A percentile compares a stretch with the other conserved stretches of the same genome.
Conservation (phyloP, 2,888 invertebrate genomes). For the Platynereis dumerilii region DNA sequence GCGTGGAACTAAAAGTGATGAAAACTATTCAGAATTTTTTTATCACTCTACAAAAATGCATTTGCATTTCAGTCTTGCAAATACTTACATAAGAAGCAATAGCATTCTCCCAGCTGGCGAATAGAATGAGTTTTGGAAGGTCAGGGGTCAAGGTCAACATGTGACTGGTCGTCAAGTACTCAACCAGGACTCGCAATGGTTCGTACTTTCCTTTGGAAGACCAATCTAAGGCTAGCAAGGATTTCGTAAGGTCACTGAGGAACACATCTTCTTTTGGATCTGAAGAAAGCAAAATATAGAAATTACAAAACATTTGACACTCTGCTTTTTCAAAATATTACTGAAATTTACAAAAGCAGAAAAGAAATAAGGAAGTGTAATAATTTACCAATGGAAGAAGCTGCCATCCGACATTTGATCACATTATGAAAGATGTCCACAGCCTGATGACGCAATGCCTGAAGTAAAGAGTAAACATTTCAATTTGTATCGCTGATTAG, state of each 20-base stretch:
- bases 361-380: too few relatives aligned
- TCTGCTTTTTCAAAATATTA: too few relatives aligned
- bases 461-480: conserved; percentile 26
- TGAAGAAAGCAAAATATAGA: too few relatives aligned
- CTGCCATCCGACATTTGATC: background rate
- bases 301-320: too few relatives aligned
- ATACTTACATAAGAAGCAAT: conserved; percentile 64
- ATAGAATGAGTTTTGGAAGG: conserved; percentile 60
- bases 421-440: background rate
- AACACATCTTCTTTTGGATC: conserved; percentile 42
- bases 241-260: conserved; percentile 39
- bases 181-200: conserved; percentile 60
- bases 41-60: too few relatives aligned
- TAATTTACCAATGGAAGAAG: background rate
- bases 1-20: too few relatives aligned
- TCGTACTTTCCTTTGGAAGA: conserved; percentile 59
- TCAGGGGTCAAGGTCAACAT: conserved; percentile 60
- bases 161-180: conserved; percentile 59
- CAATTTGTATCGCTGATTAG: too few relatives aligned
- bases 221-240: conserved; percentile 52
- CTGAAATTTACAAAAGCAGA: too few relatives aligned
- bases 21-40: too few relatives aligned
- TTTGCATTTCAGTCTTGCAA: too few relatives aligned
- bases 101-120: conserved; percentile 59
- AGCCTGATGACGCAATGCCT: conserved; percentile 8